Evolutionary conservation across 1,140 invertebrate genomes (phyloP), one percentile per base, ranked within the genome.

Genomic region (Formica selysi): DNA sequence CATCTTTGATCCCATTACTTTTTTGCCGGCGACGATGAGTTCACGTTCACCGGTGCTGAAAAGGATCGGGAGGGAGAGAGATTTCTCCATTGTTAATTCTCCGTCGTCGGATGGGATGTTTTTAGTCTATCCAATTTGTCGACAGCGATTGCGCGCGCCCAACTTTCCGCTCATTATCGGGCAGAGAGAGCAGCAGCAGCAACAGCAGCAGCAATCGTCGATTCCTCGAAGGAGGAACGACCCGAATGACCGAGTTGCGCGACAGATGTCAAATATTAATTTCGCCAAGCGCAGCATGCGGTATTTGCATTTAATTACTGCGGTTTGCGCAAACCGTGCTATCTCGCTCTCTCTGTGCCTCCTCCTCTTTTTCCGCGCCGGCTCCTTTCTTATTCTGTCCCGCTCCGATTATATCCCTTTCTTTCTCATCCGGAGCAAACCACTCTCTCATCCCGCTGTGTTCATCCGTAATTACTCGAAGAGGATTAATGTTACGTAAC

Each of bases 241-340:
- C 70, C 64, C 36, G 13, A 51, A 29, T 32, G 64, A 32, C 22
- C 13, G 22, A 44, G 29, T 79, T 79, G 76, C 61, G 19, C 76
- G 76, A 78, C 29, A 19, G 13, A 67, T 19, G 32, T 85, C 73
- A 85, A 85, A 85, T 65, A 78, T 65, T 67, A 85, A 76, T 76
- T 85, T 78, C 22, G 48, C 36, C 22, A 19, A 22, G 41, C 54
- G 29, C 32, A 38, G 22, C 29, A 76, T 61, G 61, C 62, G 41
- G 26, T 85, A 85, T 85, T 78, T 85, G 71, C 59, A 85, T 85
- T 85, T 85, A 76, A 76, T 85, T 85, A 67, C 36, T 8, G 61
- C 22, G 19, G 44, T 67, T 85, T 78, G 59, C 51, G 65, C 64
- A 76, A 80, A 70, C 61, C 16, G 22, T n/a, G 38, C 41, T 26